phyloP scores from a whole-genome alignment of 2,888 invertebrate genomes.

The Selenia dentaria region DNA sequence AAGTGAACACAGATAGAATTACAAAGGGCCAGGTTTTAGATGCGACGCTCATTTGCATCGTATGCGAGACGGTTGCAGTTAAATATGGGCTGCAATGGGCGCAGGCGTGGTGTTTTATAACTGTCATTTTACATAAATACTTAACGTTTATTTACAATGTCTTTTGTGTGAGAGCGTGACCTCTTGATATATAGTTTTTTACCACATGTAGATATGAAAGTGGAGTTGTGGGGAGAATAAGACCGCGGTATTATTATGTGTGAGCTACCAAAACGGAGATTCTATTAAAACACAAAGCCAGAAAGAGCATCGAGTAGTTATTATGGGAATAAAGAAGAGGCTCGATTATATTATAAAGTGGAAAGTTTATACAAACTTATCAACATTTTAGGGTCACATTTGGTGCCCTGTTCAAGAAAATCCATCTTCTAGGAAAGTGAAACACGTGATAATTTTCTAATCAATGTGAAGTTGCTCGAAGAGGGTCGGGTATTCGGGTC shows the following conservation, averaged over 20 bases:
- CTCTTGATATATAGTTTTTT: slow-evolving; percentile 4
- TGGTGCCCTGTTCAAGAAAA: slow-evolving; percentile 7
- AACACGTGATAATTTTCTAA: slow-evolving; percentile 25
- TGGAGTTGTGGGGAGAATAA: no score
- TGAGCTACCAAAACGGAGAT: no score
- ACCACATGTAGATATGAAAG: slow-evolving; percentile 8
- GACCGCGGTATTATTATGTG: no score
- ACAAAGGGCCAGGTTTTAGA: slow-evolving; percentile 61
- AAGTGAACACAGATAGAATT: slow-evolving; percentile 59
- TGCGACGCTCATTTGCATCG: slow-evolving; percentile 62
- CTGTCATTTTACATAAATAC: slow-evolving; percentile 37
- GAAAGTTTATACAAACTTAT: neutral
- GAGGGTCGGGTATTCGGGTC: slow-evolving; percentile 22
- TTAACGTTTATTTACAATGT: slow-evolving; percentile 21
- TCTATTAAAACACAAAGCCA: no score
- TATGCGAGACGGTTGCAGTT: slow-evolving; percentile 41
- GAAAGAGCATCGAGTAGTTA: no score
- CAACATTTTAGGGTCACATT: slow-evolving; percentile 10
- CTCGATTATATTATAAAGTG: neutral
- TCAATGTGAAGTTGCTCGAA: slow-evolving; percentile 22
- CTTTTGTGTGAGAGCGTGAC: slow-evolving; percentile 12
- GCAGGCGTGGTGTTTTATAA: slow-evolving; percentile 49
- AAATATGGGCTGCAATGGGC: slow-evolving; percentile 49
- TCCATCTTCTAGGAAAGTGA: slow-evolving; percentile 7
- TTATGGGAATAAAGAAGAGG: no score